phyloP scores from a whole-genome alignment of 2,113 vertebrate genomes.

The Hydrolagus affinis region DNA sequence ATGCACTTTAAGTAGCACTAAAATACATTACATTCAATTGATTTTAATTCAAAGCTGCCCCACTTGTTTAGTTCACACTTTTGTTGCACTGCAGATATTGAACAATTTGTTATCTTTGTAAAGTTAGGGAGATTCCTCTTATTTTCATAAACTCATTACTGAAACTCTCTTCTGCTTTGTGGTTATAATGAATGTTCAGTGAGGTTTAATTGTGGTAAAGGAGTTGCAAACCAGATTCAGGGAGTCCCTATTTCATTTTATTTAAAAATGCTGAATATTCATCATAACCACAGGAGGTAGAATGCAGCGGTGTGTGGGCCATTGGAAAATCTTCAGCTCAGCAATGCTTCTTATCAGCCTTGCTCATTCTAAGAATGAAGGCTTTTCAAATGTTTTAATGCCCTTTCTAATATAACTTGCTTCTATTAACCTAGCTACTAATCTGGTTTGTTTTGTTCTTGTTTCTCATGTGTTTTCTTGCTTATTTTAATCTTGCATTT shows the following conservation, averaged over 20 bases:
- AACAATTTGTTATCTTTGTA: not conserved
- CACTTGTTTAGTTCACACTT: not conserved
- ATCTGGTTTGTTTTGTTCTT: not conserved
- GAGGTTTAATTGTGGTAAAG: not conserved
- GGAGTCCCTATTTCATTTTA: too few relatives aligned
- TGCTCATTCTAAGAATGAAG: not conserved
- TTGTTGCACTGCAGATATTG: not conserved
- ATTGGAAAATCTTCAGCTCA: not conserved
- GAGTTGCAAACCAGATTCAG: too few relatives aligned
- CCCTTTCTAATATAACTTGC: not conserved
- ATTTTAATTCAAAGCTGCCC: not conserved
- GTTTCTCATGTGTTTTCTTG: not conserved
- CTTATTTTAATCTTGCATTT: too few relatives aligned
- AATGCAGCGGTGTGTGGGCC: not conserved
- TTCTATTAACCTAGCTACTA: slow-evolving; percentile 3
- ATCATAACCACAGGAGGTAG: too few relatives aligned
- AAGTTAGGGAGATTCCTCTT: not conserved
- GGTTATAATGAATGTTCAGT: not conserved
- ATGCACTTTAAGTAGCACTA: not conserved
- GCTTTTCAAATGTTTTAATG: not conserved
- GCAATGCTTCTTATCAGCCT: not conserved
- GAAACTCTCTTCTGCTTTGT: not conserved
- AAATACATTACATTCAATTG: not conserved
- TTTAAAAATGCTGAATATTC: too few relatives aligned
- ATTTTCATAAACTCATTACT: not conserved